Conservation (phyloP, 2,113 vertebrate species). For the Tichodroma muraria region DNA sequence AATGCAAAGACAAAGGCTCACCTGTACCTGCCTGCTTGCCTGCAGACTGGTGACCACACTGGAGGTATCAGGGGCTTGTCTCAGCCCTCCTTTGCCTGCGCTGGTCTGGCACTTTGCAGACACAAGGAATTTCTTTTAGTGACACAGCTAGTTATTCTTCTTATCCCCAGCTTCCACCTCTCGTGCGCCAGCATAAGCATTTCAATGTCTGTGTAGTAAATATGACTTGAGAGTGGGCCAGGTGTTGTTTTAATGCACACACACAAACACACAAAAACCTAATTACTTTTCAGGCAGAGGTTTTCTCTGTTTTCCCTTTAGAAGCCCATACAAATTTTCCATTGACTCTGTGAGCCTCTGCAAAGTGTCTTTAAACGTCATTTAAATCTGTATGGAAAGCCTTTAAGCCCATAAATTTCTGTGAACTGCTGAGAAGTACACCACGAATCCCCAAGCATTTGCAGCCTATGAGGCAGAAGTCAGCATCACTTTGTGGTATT, state of each 20-base stretch:
- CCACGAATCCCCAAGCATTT: not conserved
- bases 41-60: not conserved
- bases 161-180: not conserved
- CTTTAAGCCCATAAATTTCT: not conserved
- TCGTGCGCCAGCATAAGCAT: not conserved
- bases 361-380: not conserved
- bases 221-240: not conserved
- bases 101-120: not conserved
- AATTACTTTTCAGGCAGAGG: not conserved
- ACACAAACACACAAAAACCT: not conserved
- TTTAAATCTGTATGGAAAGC: not conserved
- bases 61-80: not conserved
- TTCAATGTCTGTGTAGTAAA: not conserved
- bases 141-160: not conserved
- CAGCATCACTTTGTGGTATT: not conserved
- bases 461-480: not conserved
- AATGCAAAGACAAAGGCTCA: not conserved
- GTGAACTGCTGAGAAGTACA: not conserved
- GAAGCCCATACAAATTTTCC: not conserved
- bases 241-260: not conserved
- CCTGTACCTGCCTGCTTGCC: not conserved
- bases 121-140: not conserved
- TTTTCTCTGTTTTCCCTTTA: not conserved
- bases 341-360: not conserved
- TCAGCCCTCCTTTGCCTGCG: not conserved